phyloP scores from a whole-genome alignment of 2,797 vertebrate species.

The Novumbra hubbsi region DNA sequence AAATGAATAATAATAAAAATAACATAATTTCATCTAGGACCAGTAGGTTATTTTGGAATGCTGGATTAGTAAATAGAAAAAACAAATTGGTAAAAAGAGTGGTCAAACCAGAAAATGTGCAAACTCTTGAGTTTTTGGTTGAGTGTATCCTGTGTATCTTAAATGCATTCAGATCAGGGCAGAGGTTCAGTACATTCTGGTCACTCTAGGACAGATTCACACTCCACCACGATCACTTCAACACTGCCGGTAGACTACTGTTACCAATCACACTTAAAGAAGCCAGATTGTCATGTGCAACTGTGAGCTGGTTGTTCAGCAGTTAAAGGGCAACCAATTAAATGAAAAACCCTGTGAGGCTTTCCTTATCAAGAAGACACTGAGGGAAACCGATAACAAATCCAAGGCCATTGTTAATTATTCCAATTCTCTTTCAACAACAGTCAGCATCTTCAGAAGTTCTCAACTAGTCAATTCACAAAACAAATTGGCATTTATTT shows the following conservation, averaged over 20 bases:
- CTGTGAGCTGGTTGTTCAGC: background rate
- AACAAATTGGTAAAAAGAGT: too few relatives aligned
- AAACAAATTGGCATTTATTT: slow-evolving; percentile 41
- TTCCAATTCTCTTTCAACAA: slow-evolving; percentile 25
- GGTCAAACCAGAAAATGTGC: too few relatives aligned
- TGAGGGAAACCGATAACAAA: slow-evolving; percentile 11
- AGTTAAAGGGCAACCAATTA: background rate
- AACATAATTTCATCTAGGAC: too few relatives aligned
- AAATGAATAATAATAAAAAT: too few relatives aligned
- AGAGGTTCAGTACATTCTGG: too few relatives aligned
- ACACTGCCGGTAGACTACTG: background rate
- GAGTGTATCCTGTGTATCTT: too few relatives aligned
- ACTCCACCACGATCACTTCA: background rate
- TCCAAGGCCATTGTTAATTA: slow-evolving; percentile 23
- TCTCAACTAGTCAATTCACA: slow-evolving; percentile 42
- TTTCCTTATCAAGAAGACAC: background rate
- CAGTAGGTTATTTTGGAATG: too few relatives aligned
- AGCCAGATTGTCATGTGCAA: background rate
- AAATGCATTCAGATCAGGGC: too few relatives aligned
- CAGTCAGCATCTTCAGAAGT: slow-evolving; percentile 19
- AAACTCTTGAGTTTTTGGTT: too few relatives aligned
- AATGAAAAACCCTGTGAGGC: too few relatives aligned
- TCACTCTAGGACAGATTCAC: too few relatives aligned
- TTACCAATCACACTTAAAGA: background rate
- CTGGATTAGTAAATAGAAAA: too few relatives aligned